A percentile compares a stretch with the other conserved stretches of the same genome.
Evolutionary conservation across 1,140 invertebrate species (phyloP).

Genomic region (Harpegnathos saltator): DNA sequence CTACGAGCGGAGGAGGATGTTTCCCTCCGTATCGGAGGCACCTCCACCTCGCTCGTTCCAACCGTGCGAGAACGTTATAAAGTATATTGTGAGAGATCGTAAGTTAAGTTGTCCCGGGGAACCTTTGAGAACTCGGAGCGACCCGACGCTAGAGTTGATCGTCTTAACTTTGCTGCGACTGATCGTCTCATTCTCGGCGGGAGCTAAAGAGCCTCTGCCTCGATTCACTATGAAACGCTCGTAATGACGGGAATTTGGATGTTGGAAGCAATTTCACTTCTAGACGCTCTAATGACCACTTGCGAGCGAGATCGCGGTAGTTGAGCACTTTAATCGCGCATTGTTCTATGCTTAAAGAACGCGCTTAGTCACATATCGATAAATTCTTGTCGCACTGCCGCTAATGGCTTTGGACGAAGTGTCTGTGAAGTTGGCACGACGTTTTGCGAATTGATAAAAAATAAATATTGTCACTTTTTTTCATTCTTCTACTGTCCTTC

Average conservation of each 20-base stretch:
- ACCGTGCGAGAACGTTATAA: not conserved
- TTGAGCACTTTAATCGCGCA: constrained; percentile 52
- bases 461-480: too few species aligned
- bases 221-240: constrained; percentile 35
- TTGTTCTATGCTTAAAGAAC: constrained; percentile 15
- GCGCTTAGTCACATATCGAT: constrained; percentile 37
- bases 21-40: constrained; percentile 17
- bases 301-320: constrained; percentile 25
- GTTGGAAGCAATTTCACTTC: constrained; percentile 39
- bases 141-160: not conserved
- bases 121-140: too few species aligned
- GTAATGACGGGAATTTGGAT: constrained; percentile 36
- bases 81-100: too few species aligned
- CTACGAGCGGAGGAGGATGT: not conserved
- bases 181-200: constrained; percentile 10
- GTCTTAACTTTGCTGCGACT: constrained; percentile 38
- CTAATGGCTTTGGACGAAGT: constrained; percentile 17
- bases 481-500: too few species aligned
- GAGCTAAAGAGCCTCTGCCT: not conserved
- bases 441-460: too few species aligned
- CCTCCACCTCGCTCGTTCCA: not conserved
- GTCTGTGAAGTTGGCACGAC: too few species aligned
- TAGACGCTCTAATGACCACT: constrained; percentile 40
- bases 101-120: too few species aligned
- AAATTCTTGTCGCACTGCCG: constrained; percentile 38